Evolutionary conservation across 1,140 invertebrate genomes (phyloP).

Genomic region (Cecropterus lyciades): DNA sequence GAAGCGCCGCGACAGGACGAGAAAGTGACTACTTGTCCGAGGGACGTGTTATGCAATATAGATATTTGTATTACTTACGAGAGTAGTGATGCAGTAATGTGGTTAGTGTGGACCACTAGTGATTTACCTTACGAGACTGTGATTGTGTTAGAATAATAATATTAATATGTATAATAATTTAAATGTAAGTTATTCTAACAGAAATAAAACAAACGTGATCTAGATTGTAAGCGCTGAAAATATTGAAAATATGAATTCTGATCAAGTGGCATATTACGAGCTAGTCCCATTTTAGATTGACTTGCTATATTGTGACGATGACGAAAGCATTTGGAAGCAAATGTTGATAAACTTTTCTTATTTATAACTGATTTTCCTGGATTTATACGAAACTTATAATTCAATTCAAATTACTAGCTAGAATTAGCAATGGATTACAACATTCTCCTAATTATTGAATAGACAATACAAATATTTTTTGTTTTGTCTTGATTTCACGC

Average conservation of each 20-base stretch:
- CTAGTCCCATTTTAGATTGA: constrained; percentile 27
- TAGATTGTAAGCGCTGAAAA: constrained; percentile 36
- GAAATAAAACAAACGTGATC: constrained; percentile 39
- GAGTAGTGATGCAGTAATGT: constrained; percentile 2
- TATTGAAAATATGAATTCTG: constrained; percentile 30
- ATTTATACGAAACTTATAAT: background rate
- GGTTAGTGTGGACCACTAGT: constrained; percentile 44
- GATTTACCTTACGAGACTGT: constrained; percentile 71
- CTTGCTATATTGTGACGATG: constrained; percentile 19
- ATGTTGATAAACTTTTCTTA: background rate
- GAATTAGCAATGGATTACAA: too few relatives aligned
- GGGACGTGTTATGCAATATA: background rate
- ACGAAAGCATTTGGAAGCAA: constrained; percentile 43
- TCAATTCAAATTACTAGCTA: background rate
- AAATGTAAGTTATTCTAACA: constrained; percentile 35
- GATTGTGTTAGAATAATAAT: constrained; percentile 57
- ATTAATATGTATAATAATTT: constrained; percentile 43
- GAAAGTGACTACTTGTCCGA: too few relatives aligned
- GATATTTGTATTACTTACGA: constrained; percentile 4
- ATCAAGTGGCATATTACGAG: constrained; percentile 33
- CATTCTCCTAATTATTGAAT: too few relatives aligned
- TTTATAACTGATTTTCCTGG: background rate
- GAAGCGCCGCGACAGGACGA: constrained; percentile 9
- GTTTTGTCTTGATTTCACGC: too few relatives aligned
- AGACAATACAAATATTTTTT: too few relatives aligned